phyloP scores from a whole-genome alignment of 2,113 vertebrate species.

The Phyllostomus hastatus region DNA sequence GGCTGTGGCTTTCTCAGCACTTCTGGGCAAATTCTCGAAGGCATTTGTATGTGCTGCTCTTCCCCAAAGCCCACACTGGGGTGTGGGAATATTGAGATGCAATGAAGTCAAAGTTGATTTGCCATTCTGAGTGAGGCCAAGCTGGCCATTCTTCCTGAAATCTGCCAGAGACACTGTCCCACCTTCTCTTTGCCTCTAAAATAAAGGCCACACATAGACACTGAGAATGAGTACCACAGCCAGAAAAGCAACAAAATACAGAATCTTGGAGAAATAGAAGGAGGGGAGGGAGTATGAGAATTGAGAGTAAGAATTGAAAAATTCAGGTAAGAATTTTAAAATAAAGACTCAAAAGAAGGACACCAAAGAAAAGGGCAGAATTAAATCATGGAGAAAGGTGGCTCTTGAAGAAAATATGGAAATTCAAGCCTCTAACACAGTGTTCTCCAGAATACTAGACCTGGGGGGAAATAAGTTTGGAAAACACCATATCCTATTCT shows the following conservation, averaged over 20 bases:
- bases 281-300: neutral
- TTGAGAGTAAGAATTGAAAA: neutral
- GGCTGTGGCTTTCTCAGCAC: rapidly evolving
- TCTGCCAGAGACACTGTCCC: neutral
- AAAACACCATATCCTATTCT: neutral
- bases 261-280: neutral
- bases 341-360: neutral
- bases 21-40: neutral
- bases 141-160: neutral
- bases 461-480: neutral
- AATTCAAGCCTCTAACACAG: neutral
- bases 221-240: neutral
- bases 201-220: neutral
- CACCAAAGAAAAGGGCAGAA: neutral
- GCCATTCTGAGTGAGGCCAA: neutral
- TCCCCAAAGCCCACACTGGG: neutral
- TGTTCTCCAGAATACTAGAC: neutral
- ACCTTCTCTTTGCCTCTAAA: neutral
- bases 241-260: neutral
- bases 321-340: neutral
- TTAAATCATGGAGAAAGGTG: neutral
- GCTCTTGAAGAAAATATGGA: neutral
- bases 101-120: neutral
- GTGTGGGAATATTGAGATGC: rapidly evolving
- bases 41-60: neutral